Evolutionary conservation across 2,888 invertebrate genomes (phyloP).

Genomic region (Ormia ochracea): DNA sequence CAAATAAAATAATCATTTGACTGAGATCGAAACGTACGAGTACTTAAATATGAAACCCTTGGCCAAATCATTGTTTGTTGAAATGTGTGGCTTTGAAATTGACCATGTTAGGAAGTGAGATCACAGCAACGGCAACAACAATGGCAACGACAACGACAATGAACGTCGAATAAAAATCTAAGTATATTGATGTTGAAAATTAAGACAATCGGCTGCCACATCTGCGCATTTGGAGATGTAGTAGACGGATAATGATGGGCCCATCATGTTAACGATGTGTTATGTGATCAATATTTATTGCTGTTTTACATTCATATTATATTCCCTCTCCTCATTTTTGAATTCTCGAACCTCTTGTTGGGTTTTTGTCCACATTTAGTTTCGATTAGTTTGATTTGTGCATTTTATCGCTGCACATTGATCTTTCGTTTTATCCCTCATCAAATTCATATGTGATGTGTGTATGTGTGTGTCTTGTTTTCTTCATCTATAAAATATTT

Average conservation of each 20-base stretch:
- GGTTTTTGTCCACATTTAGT: constrained; percentile 46
- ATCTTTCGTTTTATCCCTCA: constrained; percentile 65
- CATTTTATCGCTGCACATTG: constrained; percentile 72
- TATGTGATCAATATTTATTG: constrained; percentile 63
- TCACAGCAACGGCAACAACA: constrained; percentile 41
- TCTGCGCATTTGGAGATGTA: constrained; percentile 52
- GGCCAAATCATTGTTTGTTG: constrained; percentile 8
- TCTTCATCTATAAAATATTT: background rate
- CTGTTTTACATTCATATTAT: constrained; percentile 40
- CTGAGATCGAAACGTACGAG: constrained; percentile 34
- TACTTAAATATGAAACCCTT: constrained; percentile 45
- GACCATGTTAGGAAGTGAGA: constrained; percentile 61
- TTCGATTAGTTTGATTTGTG: constrained; percentile 61
- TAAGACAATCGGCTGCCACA: constrained; percentile 55
- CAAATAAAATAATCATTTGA: constrained; percentile 43
- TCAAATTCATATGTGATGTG: constrained; percentile 44
- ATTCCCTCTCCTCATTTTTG: background rate
- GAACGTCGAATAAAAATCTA: background rate
- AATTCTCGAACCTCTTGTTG: constrained; percentile 24
- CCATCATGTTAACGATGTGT: constrained; percentile 62
- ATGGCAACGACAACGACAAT: background rate
- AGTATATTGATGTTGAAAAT: constrained; percentile 43
- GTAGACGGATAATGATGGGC: constrained; percentile 59
- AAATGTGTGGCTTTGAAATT: constrained; percentile 22
- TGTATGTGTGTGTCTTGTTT: background rate